Percentiles rank a stretch among this genome's conserved stretches.
Evolutionary conservation across 2,797 vertebrate species (phyloP).

Genomic region (Stomatorhinus walkeri): DNA sequence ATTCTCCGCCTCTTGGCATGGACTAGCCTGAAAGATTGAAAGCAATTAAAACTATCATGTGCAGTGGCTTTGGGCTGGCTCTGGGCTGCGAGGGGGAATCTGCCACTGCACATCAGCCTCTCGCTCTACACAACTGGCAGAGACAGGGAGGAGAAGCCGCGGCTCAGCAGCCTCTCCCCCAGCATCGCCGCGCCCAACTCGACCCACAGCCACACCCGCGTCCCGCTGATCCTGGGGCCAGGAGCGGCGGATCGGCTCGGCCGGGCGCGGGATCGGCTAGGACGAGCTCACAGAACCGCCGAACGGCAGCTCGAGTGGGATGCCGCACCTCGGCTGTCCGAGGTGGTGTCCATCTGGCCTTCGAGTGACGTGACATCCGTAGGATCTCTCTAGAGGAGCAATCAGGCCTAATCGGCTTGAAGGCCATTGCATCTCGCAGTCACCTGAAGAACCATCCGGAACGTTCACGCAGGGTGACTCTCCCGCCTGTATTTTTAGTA

Average conservation of each 20-base stretch:
- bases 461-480: background rate
- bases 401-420: background rate
- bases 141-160: conserved; percentile 52
- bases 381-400: background rate
- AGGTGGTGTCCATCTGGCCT: background rate
- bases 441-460: background rate
- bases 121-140: conserved; percentile 52
- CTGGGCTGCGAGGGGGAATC: conserved; percentile 79
- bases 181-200: background rate
- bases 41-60: conserved; percentile 99
- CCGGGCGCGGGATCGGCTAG: conserved; percentile 8
- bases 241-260: conserved; percentile 15
- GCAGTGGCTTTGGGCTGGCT: conserved; percentile 88
- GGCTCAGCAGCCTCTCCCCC: conserved; percentile 19
- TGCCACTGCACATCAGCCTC: conserved; percentile 87
- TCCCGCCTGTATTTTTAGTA: background rate
- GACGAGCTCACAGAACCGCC: conserved; percentile 23
- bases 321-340: background rate
- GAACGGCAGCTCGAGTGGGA: background rate
- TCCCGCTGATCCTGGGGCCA: conserved; percentile 1
- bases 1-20: conserved; percentile 66
- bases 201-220: conserved; percentile 36
- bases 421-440: background rate
- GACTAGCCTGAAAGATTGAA: conserved; percentile 89
- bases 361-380: background rate